These are phyloP conservation scores for Balanococcus diminutus DNA, from an alignment of 2,888 invertebrate genomes.

Conservation along the genomic window DNA sequence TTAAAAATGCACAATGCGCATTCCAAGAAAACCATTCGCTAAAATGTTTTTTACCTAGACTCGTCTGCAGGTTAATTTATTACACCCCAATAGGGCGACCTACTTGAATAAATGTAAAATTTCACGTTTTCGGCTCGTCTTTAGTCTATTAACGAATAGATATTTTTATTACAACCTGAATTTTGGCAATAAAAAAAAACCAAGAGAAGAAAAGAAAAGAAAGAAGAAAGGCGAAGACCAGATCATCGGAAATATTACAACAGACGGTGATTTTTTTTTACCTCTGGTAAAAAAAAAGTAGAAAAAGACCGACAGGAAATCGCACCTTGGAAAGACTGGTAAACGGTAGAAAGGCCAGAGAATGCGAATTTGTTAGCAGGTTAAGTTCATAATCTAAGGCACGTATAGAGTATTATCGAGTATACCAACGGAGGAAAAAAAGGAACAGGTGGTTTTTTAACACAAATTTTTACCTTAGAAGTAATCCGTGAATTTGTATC, in stretches of 20 bases:
- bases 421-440: not conserved
- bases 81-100: not conserved
- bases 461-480: not conserved
- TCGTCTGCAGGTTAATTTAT: not conserved
- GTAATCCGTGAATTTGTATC: not conserved
- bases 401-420: not conserved
- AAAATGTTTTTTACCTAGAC: not conserved
- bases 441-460: not conserved
- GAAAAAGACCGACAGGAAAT: conserved; percentile 36
- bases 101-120: not conserved
- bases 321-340: not conserved
- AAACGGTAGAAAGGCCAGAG: not conserved
- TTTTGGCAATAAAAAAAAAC: not conserved
- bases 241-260: not conserved
- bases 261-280: not conserved
- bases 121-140: not conserved
- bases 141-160: not conserved
- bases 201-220: not conserved
- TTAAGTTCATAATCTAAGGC: not conserved
- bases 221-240: not conserved
- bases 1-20: not conserved
- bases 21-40: not conserved
- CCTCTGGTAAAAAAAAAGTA: not conserved
- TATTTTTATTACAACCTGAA: not conserved
- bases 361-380: conserved; percentile 22